Evolutionary conservation across 2,113 vertebrate species (phyloP).

Genomic region (Amphilophus citrinellus): DNA sequence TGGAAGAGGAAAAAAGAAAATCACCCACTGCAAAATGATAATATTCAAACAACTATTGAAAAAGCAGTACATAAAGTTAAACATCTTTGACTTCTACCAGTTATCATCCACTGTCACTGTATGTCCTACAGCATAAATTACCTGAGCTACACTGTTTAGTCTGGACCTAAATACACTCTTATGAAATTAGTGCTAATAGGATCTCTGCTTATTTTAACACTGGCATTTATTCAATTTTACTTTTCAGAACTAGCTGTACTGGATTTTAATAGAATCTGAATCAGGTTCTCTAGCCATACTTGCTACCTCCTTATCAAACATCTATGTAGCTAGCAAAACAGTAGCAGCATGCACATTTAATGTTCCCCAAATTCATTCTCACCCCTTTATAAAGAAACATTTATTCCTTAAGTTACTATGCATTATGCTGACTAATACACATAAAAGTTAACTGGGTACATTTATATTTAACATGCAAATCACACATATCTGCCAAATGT

Average conservation of each 20-base stretch:
- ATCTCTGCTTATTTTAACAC: neutral
- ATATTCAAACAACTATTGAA: neutral
- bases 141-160: neutral
- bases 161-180: neutral
- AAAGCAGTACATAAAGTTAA: neutral
- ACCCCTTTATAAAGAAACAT: neutral
- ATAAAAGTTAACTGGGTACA: neutral
- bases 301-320: neutral
- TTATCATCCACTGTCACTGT: neutral
- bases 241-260: neutral
- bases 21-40: neutral
- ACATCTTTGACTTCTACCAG: neutral
- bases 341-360: no score
- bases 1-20: neutral
- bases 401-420: neutral
- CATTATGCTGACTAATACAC: neutral
- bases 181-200: neutral
- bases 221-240: neutral
- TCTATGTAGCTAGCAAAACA: no score
- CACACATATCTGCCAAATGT: neutral
- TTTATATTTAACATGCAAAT: neutral
- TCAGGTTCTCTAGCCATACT: neutral
- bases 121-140: neutral
- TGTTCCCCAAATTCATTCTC: neutral
- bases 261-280: neutral